A percentile compares a stretch with the other conserved stretches of the same genome.
Conservation (phyloP, 2,888 invertebrate genomes). For the Eristalis intricaria region DNA sequence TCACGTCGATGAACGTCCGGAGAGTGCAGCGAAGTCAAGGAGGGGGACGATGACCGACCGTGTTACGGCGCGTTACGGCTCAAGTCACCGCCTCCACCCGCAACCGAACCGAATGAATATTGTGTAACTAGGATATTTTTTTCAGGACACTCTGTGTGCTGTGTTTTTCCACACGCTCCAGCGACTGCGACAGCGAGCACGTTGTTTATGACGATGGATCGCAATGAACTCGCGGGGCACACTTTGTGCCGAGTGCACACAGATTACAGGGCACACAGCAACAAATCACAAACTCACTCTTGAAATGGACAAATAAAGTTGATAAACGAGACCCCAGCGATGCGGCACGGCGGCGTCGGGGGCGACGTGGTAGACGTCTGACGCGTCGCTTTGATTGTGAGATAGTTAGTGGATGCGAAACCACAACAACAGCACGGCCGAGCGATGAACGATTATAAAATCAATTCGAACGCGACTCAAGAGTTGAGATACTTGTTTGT, state of each 20-base stretch:
- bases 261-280: background rate
- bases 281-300: slow-evolving; percentile 22
- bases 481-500: slow-evolving; percentile 6
- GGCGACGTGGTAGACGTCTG: slow-evolving; percentile 20
- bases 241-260: background rate
- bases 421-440: slow-evolving; percentile 2
- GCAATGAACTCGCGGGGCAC: slow-evolving; percentile 11
- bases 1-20: background rate
- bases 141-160: background rate
- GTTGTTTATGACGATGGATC: slow-evolving; percentile 15
- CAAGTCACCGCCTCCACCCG: slow-evolving; percentile 10
- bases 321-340: slow-evolving; percentile 51
- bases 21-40: slow-evolving; percentile 18
- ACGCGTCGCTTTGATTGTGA: slow-evolving; percentile 48
- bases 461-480: slow-evolving; percentile 27
- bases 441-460: slow-evolving; percentile 31
- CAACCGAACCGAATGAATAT: slow-evolving; percentile 20
- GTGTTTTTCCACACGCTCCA: background rate
- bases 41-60: slow-evolving; percentile 36
- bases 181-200: background rate
- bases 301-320: slow-evolving; percentile 44
- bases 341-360: background rate
- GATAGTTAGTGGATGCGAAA: slow-evolving; percentile 19
- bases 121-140: slow-evolving; percentile 47
- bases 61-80: slow-evolving; percentile 28